A percentile compares a stretch with the other conserved stretches of the same genome.
Conservation (phyloP, 2,797 vertebrate genomes). For the Rhabdophis nuchalis region DNA sequence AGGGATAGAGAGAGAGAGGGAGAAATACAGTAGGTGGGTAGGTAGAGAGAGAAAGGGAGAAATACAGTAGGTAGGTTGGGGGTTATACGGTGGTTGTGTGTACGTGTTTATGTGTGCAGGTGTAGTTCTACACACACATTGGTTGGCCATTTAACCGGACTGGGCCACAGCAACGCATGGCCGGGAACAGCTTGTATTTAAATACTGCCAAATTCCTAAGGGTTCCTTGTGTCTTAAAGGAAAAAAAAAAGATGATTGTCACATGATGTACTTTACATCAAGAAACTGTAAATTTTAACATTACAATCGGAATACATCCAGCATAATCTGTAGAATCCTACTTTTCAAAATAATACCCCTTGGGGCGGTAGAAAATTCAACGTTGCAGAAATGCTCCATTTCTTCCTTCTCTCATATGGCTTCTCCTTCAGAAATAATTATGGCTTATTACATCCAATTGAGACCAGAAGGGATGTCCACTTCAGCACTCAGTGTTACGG, state of each 20-base stretch:
- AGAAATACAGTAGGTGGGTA: too few relatives aligned
- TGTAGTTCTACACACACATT: too few relatives aligned
- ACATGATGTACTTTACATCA: neutral
- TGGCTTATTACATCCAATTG: neutral
- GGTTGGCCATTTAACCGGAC: too few relatives aligned
- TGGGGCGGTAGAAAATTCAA: neutral
- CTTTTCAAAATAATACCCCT: neutral
- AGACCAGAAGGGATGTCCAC: neutral
- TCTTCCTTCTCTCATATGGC: neutral
- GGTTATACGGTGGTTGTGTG: too few relatives aligned
- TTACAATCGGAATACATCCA: neutral
- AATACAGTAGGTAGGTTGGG: too few relatives aligned
- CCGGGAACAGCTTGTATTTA: too few relatives aligned
- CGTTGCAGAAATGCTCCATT: neutral
- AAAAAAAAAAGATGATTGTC: neutral
- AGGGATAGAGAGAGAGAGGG: too few relatives aligned
- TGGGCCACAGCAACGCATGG: too few relatives aligned
- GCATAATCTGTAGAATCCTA: neutral
- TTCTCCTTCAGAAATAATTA: slow-evolving; percentile 7
- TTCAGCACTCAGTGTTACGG: neutral
- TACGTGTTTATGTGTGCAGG: too few relatives aligned
- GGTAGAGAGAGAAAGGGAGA: too few relatives aligned
- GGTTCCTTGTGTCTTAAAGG: neutral
- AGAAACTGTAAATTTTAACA: neutral
- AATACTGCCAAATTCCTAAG: neutral